Conservation (phyloP, 2,797 vertebrate species). For the Helarctos malayanus region DNA sequence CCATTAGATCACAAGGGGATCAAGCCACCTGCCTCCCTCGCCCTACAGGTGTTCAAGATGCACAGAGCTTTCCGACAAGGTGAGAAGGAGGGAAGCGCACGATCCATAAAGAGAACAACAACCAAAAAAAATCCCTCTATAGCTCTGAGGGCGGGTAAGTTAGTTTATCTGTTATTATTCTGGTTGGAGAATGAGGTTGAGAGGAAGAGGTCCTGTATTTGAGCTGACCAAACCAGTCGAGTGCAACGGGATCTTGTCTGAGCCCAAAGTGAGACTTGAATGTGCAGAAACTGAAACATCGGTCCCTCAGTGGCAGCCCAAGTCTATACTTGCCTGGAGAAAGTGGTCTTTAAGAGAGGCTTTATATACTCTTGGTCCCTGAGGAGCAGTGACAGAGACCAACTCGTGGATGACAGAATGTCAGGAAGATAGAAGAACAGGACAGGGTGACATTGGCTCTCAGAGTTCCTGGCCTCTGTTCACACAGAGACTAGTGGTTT, state of each 20-base stretch:
- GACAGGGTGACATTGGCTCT: neutral
- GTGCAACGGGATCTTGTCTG: neutral
- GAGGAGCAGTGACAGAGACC: neutral
- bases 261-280: neutral
- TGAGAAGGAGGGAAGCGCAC: constrained; percentile 1
- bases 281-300: neutral
- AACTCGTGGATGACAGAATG: neutral
- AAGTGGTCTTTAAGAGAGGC: neutral
- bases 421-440: neutral
- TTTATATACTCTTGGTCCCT: neutral
- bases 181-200: neutral
- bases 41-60: neutral
- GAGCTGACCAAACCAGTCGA: neutral
- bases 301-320: neutral
- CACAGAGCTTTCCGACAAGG: neutral
- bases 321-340: neutral
- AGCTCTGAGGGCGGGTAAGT: neutral
- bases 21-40: neutral
- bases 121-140: neutral
- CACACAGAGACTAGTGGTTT: neutral
- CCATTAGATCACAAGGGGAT: neutral
- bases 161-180: constrained; percentile 35
- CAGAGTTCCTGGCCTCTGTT: neutral
- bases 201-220: neutral
- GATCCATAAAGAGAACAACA: neutral